phyloP scores from a whole-genome alignment of 1,140 invertebrate species.

The Drosophila nebulosa region DNA sequence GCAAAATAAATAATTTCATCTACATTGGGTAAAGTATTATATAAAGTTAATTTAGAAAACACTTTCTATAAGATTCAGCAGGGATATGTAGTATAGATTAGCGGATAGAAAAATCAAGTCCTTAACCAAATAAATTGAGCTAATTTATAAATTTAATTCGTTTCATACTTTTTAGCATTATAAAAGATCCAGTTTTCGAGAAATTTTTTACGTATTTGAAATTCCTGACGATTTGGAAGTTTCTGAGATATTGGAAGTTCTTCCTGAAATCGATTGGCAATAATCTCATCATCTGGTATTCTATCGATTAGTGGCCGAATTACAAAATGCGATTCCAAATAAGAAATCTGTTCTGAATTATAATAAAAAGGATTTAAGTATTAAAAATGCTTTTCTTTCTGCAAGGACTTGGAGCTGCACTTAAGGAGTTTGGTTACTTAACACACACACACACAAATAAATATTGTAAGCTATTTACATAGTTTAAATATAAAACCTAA shows the following conservation, averaged over 20 bases:
- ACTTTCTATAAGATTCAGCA: not conserved
- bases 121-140: not conserved
- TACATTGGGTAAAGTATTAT: not conserved
- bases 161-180: slow-evolving; percentile 42
- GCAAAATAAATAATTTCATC: not conserved
- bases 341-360: no score
- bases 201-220: slow-evolving; percentile 19
- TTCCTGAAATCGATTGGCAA: not conserved
- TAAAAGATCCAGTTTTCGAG: slow-evolving; percentile 30
- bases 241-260: not conserved
- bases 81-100: not conserved
- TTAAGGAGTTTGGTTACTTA: no score
- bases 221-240: not conserved
- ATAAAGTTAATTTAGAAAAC: not conserved
- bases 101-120: not conserved
- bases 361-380: no score
- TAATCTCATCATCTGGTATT: not conserved
- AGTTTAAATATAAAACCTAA: not conserved
- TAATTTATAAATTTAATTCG: not conserved
- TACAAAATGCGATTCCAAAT: not conserved
- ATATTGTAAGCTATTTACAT: not conserved
- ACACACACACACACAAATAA: not conserved
- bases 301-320: not conserved
- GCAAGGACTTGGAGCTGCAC: no score
- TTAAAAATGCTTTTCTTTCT: no score